These are phyloP conservation scores for Drosophila mayri DNA, from an alignment of 1,140 invertebrate species.

Conservation along the genomic window DNA sequence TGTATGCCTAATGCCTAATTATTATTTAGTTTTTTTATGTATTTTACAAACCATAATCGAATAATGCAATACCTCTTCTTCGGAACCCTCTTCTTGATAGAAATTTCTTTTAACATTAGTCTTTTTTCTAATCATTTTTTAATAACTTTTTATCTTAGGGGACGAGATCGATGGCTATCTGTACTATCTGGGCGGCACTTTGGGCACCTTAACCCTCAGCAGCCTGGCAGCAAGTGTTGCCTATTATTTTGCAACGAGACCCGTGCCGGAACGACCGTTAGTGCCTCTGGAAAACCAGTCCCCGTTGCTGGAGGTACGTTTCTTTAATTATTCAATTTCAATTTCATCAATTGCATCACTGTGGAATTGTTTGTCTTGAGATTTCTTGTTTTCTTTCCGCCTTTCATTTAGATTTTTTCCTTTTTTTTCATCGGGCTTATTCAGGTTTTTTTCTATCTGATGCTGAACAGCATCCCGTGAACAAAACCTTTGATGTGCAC, in stretches of 20 bases:
- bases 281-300: constrained; percentile 91
- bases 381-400: constrained; percentile 21
- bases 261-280: constrained; percentile 90
- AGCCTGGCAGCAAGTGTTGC: constrained; percentile 90
- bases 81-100: rapidly evolving
- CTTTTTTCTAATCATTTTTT: not conserved
- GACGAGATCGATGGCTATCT: constrained; percentile 91
- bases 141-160: constrained; percentile 81
- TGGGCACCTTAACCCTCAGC: constrained; percentile 90
- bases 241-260: constrained; percentile 90
- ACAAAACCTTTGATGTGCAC: constrained; percentile 69
- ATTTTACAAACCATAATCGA: not conserved
- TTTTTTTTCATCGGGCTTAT: constrained; percentile 4
- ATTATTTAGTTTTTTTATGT: not conserved
- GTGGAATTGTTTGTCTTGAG: constrained; percentile 39
- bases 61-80: no score
- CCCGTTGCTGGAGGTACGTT: constrained; percentile 88
- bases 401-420: constrained; percentile 5
- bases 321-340: constrained; percentile 20
- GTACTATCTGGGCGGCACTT: constrained; percentile 90
- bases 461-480: constrained; percentile 57
- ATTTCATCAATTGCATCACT: constrained; percentile 62
- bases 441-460: constrained; percentile 42
- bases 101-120: not conserved
- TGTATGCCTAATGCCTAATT: no score